phyloP scores from a whole-genome alignment of 2,888 invertebrate species.

The Odontomyia ornata region DNA sequence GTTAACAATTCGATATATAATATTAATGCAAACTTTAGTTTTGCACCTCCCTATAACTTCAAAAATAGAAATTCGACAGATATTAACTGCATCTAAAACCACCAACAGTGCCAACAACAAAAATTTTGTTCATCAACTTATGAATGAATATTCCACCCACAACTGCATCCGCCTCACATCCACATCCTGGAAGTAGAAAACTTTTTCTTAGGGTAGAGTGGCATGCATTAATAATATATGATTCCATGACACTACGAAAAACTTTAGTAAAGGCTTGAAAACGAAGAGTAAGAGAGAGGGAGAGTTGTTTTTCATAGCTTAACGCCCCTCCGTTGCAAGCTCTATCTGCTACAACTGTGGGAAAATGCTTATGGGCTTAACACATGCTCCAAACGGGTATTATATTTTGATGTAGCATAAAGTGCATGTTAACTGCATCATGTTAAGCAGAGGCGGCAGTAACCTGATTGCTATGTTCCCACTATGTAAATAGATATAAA shows the following conservation, averaged over 20 bases:
- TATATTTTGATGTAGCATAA: neutral
- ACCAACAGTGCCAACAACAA: neutral
- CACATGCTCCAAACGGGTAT: neutral
- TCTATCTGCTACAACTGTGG: neutral
- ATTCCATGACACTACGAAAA: neutral
- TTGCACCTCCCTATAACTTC: neutral
- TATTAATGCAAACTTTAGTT: no score
- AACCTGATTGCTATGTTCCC: no score
- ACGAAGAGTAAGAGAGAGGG: neutral
- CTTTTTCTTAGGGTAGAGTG: slow-evolving; percentile 15
- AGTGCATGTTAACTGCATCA: neutral
- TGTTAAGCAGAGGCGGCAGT: no score
- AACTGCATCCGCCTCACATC: slow-evolving; percentile 31
- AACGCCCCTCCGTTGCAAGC: neutral
- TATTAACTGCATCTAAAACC: neutral
- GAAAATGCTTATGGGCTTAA: neutral
- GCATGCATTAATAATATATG: neutral
- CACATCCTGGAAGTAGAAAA: slow-evolving; percentile 24
- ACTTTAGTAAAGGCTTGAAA: neutral
- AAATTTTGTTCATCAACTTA: slow-evolving; percentile 30
- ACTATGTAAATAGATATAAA: no score
- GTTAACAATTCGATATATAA: slow-evolving; percentile 24
- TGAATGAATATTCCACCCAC: slow-evolving; percentile 40
- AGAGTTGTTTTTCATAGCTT: neutral
- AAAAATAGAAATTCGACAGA: neutral